Conservation (phyloP, 2,888 invertebrate genomes). For the Coenonympha glycerion region DNA sequence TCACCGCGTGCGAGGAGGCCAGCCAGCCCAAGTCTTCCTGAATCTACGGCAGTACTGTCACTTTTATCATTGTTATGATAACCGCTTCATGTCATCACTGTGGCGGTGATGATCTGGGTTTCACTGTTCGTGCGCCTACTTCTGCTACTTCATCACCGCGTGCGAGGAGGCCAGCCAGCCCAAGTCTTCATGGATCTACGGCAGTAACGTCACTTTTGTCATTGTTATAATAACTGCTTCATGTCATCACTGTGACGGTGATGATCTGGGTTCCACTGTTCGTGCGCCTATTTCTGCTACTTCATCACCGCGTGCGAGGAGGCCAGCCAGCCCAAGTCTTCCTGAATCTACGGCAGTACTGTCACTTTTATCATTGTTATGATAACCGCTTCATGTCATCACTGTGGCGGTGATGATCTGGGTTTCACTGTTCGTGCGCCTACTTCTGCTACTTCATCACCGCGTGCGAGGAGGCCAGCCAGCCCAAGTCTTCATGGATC, state of each 20-base stretch:
- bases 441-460: slow-evolving; percentile 58
- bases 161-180: slow-evolving; percentile 37
- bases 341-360: slow-evolving; percentile 49
- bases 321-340: slow-evolving; percentile 32
- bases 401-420: slow-evolving; percentile 46
- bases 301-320: slow-evolving; percentile 49
- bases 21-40: slow-evolving; percentile 42
- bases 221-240: background rate
- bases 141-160: slow-evolving; percentile 54
- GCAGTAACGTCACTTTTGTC: slow-evolving; percentile 29
- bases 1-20: slow-evolving; percentile 43
- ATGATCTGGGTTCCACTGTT: slow-evolving; percentile 56
- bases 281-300: slow-evolving; percentile 51
- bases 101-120: slow-evolving; percentile 54
- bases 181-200: slow-evolving; percentile 49
- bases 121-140: slow-evolving; percentile 45
- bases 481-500: slow-evolving; percentile 48
- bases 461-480: slow-evolving; percentile 35
- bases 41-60: slow-evolving; percentile 40
- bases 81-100: slow-evolving; percentile 30
- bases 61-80: background rate
- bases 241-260: slow-evolving; percentile 40
- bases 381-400: slow-evolving; percentile 29
- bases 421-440: slow-evolving; percentile 50
- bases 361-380: background rate